Percentiles rank a stretch among this genome's conserved stretches.
These are phyloP conservation scores for Heliornis fulica DNA, from an alignment of 2,113 vertebrate species.

Conservation along the genomic window DNA sequence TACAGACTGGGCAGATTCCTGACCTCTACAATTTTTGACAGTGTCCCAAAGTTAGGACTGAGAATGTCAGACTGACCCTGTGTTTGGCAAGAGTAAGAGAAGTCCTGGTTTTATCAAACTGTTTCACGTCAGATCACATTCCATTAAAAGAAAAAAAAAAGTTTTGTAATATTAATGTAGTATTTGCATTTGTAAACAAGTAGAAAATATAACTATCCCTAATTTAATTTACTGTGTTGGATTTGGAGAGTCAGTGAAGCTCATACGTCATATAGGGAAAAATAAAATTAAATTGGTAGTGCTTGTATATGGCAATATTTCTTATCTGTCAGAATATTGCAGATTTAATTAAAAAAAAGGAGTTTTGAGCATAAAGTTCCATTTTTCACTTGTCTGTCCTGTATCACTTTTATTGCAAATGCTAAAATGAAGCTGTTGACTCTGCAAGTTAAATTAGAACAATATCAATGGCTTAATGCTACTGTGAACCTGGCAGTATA, in stretches of 20 bases:
- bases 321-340: not conserved
- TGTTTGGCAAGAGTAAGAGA: slow-evolving; percentile 16
- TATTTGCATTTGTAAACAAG: not conserved
- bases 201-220: not conserved
- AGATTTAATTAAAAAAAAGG: not conserved
- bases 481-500: not conserved
- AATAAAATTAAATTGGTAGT: not conserved
- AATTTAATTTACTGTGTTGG: not conserved
- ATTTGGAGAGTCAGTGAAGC: not conserved
- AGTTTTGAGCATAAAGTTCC: not conserved
- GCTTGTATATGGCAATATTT: not conserved
- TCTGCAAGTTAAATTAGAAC: not conserved
- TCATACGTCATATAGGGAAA: not conserved
- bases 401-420: not conserved
- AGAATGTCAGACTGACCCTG: slow-evolving; percentile 53
- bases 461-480: not conserved
- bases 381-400: not conserved
- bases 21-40: not conserved
- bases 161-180: not conserved
- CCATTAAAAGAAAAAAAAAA: not conserved
- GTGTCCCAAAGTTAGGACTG: slow-evolving; percentile 2
- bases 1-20: slow-evolving; percentile 20
- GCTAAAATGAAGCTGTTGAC: not conserved
- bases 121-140: not conserved
- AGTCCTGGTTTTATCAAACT: not conserved